phyloP scores from a whole-genome alignment of 2,113 vertebrate species.

The Cacatua alba region DNA sequence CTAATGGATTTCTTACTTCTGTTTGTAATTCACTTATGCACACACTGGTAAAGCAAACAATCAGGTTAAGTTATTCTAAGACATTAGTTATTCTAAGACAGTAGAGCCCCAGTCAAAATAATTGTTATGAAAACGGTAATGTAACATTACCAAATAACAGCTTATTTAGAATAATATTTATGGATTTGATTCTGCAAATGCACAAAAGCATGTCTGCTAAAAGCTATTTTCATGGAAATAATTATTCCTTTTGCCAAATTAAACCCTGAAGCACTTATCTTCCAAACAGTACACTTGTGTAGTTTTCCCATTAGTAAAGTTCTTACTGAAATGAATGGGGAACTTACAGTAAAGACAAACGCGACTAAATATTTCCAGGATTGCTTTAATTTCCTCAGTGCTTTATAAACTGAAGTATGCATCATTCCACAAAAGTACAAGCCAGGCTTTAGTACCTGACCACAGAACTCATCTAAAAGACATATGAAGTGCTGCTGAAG shows the following conservation, averaged over 20 bases:
- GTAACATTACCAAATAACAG: neutral
- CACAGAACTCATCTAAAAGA: neutral
- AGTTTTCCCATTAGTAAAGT: neutral
- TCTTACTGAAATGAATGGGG: neutral
- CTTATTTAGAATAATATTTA: neutral
- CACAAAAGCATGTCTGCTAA: neutral
- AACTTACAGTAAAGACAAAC: neutral
- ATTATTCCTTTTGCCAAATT: neutral
- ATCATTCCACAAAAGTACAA: neutral
- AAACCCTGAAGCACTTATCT: neutral
- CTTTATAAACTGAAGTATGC: neutral
- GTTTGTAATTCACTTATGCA: accelerated
- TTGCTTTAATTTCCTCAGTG: neutral
- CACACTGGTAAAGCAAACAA: neutral
- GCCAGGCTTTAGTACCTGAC: neutral
- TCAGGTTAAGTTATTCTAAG: neutral
- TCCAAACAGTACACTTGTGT: neutral
- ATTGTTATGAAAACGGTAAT: neutral
- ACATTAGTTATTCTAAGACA: neutral
- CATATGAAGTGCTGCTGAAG: neutral
- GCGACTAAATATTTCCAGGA: neutral
- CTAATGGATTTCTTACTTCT: neutral
- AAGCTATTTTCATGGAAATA: neutral
- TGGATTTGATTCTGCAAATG: neutral
- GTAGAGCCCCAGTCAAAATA: neutral